Percentiles rank a stretch among this genome's conserved stretches.
phyloP scores from a whole-genome alignment of 2,888 invertebrate genomes.

The Coecobrya sp. region DNA sequence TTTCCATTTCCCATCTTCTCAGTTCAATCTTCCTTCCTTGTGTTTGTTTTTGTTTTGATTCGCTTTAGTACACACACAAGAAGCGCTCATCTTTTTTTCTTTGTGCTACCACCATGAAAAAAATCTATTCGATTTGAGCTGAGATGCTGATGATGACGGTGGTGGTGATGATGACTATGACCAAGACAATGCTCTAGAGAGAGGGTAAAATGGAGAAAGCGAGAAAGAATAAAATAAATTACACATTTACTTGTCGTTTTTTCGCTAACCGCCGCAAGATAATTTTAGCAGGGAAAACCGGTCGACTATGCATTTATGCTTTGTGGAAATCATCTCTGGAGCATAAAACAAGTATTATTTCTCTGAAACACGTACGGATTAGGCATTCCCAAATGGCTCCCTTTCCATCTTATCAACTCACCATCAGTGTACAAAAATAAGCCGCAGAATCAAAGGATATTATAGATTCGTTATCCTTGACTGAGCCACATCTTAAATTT shows the following conservation, averaged over 20 bases:
- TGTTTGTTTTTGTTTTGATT: slow-evolving; percentile 44
- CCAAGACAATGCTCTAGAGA: background rate
- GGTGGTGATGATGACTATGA: background rate
- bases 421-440: background rate
- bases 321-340: background rate
- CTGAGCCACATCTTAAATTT: too few species aligned
- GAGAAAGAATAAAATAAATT: slow-evolving; percentile 42
- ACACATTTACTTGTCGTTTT: slow-evolving; percentile 46
- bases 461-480: too few species aligned
- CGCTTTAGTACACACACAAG: slow-evolving; percentile 15
- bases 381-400: background rate
- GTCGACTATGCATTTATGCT: background rate
- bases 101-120: slow-evolving; percentile 32
- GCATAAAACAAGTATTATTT: background rate
- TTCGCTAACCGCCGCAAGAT: slow-evolving; percentile 68
- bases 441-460: too few species aligned
- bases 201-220: slow-evolving; percentile 25
- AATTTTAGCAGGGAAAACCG: slow-evolving; percentile 49
- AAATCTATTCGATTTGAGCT: background rate
- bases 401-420: background rate
- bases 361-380: background rate
- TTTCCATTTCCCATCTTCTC: background rate
- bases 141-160: background rate
- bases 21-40: background rate
- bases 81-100: slow-evolving; percentile 16